Evolutionary conservation across 2,888 invertebrate genomes (phyloP).

Genomic region (Ennomos erosarius): DNA sequence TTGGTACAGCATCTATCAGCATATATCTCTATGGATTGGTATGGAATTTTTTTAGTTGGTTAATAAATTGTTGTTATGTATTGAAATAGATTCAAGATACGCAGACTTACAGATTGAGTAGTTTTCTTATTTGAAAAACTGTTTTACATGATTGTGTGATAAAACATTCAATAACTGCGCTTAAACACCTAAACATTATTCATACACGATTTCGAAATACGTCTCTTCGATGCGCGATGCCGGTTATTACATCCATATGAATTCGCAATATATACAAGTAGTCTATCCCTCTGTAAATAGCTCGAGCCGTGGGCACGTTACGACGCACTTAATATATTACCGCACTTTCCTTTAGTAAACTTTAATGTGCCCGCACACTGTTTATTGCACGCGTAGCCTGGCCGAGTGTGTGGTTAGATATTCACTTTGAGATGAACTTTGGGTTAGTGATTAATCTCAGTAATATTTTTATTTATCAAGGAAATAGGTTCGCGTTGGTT

Average conservation of each 20-base stretch:
- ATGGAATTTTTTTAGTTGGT: too few species aligned
- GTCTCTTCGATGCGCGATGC: constrained; percentile 13
- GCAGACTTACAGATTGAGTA: too few species aligned
- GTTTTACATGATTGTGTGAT: too few species aligned
- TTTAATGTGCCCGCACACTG: constrained; percentile 33
- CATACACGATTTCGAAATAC: constrained; percentile 15
- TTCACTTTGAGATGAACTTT: constrained; percentile 6
- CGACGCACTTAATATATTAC: constrained; percentile 50
- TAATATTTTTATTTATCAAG: too few species aligned
- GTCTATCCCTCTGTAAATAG: constrained; percentile 42
- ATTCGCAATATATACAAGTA: constrained; percentile 32
- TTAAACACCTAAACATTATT: background rate
- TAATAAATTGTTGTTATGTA: too few species aligned
- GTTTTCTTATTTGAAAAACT: too few species aligned
- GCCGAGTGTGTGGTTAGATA: constrained; percentile 1
- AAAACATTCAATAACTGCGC: too few species aligned
- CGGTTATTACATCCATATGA: constrained; percentile 31
- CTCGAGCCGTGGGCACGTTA: constrained; percentile 46
- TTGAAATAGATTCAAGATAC: too few species aligned
- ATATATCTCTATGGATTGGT: too few species aligned
- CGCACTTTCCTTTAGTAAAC: constrained; percentile 48
- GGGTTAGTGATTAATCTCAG: background rate
- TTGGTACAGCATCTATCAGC: too few species aligned
- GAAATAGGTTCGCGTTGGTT: too few species aligned
- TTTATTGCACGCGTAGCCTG: constrained; percentile 15